phyloP scores from a whole-genome alignment of 2,888 invertebrate genomes.

The Timandra comae region DNA sequence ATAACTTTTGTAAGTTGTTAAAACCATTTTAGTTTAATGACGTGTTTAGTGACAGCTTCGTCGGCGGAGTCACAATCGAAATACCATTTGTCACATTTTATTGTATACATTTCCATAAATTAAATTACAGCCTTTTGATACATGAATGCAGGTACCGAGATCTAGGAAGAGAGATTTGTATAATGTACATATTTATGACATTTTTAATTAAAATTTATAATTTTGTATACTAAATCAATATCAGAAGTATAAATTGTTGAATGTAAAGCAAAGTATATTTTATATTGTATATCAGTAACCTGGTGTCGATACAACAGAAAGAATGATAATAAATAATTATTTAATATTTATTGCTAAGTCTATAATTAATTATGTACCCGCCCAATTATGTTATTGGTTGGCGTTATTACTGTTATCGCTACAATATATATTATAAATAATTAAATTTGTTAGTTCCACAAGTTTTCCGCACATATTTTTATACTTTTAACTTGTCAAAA shows the following conservation, averaged over 20 bases:
- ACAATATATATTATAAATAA: slow-evolving; percentile 3
- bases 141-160: slow-evolving; percentile 34
- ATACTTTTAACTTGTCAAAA: slow-evolving; percentile 33
- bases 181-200: slow-evolving; percentile 39
- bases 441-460: slow-evolving; percentile 2
- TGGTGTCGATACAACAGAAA: slow-evolving; percentile 18
- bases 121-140: slow-evolving; percentile 32
- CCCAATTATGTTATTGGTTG: slow-evolving; percentile 1
- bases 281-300: slow-evolving; percentile 38
- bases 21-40: slow-evolving; percentile 70
- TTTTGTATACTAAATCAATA: slow-evolving; percentile 54
- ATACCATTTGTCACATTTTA: slow-evolving; percentile 43
- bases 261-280: slow-evolving; percentile 53
- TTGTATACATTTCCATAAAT: slow-evolving; percentile 34
- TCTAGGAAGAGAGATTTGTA: slow-evolving; percentile 43
- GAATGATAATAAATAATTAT: slow-evolving; percentile 2
- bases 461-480: slow-evolving; percentile 20
- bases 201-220: slow-evolving; percentile 43
- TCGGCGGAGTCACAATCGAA: slow-evolving; percentile 58
- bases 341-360: too few species aligned
- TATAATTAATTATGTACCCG: not conserved
- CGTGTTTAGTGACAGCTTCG: slow-evolving; percentile 55
- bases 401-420: not conserved
- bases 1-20: slow-evolving; percentile 69
- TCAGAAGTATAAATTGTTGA: slow-evolving; percentile 60